Base-by-base conservation (phyloP, 2,797 vertebrate genomes). In the Acanthornis magna region DNA sequence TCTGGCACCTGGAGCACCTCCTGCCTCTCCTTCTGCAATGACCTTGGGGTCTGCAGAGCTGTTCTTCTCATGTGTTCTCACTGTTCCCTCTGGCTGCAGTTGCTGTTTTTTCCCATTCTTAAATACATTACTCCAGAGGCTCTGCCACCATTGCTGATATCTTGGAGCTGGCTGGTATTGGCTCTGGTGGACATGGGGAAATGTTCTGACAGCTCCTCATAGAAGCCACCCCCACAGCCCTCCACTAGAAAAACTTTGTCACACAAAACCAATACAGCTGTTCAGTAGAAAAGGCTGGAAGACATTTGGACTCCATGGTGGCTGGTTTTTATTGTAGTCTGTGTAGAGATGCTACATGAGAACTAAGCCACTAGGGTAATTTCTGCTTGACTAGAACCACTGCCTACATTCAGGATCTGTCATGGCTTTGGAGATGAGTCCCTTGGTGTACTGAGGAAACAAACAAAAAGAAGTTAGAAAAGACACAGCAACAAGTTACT, bases 71-170 rank as follows among this genome's bases (percentile, higher is more conserved):
- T 4, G 3, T 11, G 4, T 68, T 60, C 21, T 80, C 12, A 38
- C 4, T 29, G 7, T 13, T 40, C 13, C 53, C 13, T 80, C 26
- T 7, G 5, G 5, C 22, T 70, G 42, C 51, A 32, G 26, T 55
- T 63, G 40, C 17, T 43, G 7, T 13, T 73, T 77, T 10, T 10
- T 3, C 16, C 9, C 19, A 11, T 36, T 51, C 42, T 57, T 32
- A 23, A 48, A 17, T 47, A 2, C 1, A 2, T 23, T 58, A 7
- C 62, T 19, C 23, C 50, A 48, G 34, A 78, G 38, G 22, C 0
- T 6, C 40, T 62, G 19, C 23, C 48, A 34, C 29, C 2, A 0
- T 77, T 0, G 0, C 29, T 88, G 21, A 40, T 43, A 0, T 48
- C 16, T 82, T 85, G n/a, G 18, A 85, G 20, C 38, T 2, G 5